A percentile compares a stretch with the other conserved stretches of the same genome.
phyloP scores from a whole-genome alignment of 2,888 invertebrate genomes.

The Scelioninae gen. 2 region DNA sequence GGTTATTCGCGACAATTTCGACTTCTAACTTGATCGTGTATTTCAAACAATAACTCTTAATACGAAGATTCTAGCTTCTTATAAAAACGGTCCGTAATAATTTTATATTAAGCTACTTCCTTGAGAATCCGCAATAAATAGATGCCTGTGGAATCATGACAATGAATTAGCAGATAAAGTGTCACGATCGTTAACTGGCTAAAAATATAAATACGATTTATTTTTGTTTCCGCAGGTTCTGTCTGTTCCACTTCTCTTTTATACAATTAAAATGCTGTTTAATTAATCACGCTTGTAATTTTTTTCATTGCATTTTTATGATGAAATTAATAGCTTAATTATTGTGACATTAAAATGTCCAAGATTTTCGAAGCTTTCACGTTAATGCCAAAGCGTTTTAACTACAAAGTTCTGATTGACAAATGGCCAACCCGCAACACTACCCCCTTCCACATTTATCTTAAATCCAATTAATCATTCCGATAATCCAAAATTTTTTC shows the following conservation, averaged over 20 bases:
- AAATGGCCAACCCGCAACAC: constrained; percentile 1
- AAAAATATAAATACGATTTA: constrained; percentile 57
- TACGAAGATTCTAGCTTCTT: constrained; percentile 27
- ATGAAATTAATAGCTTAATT: too few relatives aligned
- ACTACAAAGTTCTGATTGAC: neutral
- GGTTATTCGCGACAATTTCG: neutral
- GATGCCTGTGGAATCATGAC: constrained; percentile 59
- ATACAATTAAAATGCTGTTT: constrained; percentile 51
- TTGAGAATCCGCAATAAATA: constrained; percentile 57
- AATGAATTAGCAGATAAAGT: constrained; percentile 61
- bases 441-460: constrained; percentile 3
- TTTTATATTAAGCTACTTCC: constrained; percentile 56
- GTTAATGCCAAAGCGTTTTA: too few relatives aligned
- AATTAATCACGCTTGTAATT: constrained; percentile 45
- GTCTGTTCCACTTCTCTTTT: constrained; percentile 47
- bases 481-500: neutral
- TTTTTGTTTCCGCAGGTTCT: constrained; percentile 52
- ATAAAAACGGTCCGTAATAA: constrained; percentile 44
- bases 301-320: constrained; percentile 1
- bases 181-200: constrained; percentile 59
- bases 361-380: neutral
- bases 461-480: constrained; percentile 1
- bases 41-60: constrained; percentile 18
- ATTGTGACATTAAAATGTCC: too few relatives aligned
- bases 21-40: neutral